These are phyloP conservation scores for Naso thynnoides DNA, from an alignment of 2,797 vertebrate genomes.

Conservation along the genomic window DNA sequence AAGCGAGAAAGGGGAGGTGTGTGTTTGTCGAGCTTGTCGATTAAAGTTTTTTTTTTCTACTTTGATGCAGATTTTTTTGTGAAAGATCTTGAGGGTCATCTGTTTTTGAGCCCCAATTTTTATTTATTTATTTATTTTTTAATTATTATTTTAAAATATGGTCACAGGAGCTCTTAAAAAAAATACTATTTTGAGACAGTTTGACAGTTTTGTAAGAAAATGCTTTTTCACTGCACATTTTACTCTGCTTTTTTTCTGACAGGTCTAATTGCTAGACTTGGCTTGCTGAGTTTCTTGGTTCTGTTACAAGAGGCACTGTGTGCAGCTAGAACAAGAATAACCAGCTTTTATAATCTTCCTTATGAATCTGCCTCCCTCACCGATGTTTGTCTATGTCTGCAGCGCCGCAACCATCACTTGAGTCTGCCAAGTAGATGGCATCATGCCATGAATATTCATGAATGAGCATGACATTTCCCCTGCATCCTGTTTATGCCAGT, in stretches of 20 bases:
- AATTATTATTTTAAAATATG: conserved; percentile 20
- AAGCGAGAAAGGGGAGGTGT: conserved; percentile 30
- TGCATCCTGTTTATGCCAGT: conserved; percentile 82
- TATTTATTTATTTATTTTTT: no score
- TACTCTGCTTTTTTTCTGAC: not conserved
- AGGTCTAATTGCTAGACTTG: conserved; percentile 20
- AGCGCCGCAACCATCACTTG: conserved; percentile 67
- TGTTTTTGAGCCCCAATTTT: not conserved
- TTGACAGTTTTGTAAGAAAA: conserved; percentile 13
- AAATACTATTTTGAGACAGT: conserved; percentile 23
- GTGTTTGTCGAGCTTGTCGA: conserved; percentile 23
- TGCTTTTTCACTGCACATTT: conserved; percentile 3
- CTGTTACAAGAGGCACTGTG: conserved; percentile 23
- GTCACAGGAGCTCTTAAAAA: not conserved
- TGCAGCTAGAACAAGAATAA: conserved; percentile 61
- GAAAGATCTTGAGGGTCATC: conserved; percentile 28
- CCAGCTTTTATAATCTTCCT: conserved; percentile 49
- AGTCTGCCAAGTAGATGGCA: conserved; percentile 78
- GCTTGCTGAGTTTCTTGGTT: conserved; percentile 27
- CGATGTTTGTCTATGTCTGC: conserved; percentile 60
- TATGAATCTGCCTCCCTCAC: conserved; percentile 61
- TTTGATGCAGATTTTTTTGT: conserved; percentile 28
- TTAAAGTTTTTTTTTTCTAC: conserved; percentile 10
- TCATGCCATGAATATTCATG: conserved; percentile 84
- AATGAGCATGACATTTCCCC: conserved; percentile 80